Conservation (phyloP, 64 coral and sea anemone genomes). For the Acropora yongei region DNA sequence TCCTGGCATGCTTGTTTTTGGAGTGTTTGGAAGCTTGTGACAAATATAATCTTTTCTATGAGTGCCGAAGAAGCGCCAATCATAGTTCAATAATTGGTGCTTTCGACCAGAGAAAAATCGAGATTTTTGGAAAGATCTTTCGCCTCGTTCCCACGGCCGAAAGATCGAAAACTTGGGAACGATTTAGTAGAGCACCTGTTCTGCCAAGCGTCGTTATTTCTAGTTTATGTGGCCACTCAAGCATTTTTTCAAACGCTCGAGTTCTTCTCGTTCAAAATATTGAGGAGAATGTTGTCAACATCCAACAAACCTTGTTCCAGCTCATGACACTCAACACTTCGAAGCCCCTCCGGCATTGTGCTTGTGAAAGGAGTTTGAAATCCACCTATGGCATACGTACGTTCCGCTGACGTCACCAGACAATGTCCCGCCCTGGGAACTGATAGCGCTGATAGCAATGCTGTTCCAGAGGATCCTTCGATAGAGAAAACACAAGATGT, state of each 20-base stretch:
- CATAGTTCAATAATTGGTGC: no score
- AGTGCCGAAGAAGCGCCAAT: no score
- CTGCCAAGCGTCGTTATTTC: no score
- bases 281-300: background rate
- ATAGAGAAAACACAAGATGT: conserved; percentile 15
- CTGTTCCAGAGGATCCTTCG: background rate
- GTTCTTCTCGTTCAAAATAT: background rate
- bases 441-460: background rate
- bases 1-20: no score
- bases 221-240: no score
- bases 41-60: no score
- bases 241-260: no score
- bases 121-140: no score
- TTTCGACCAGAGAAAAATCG: no score
- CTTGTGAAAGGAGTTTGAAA: background rate
- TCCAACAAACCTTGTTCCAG: conserved; percentile 11
- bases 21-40: background rate
- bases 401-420: background rate
- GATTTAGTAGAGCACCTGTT: no score
- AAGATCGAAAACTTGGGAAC: no score
- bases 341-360: background rate
- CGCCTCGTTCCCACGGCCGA: no score
- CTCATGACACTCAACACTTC: conserved; percentile 36
- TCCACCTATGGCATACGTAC: conserved; percentile 60
- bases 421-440: conserved; percentile 38